phyloP scores from a whole-genome alignment of 2,797 vertebrate species.

The Brachyalestes nurse region DNA sequence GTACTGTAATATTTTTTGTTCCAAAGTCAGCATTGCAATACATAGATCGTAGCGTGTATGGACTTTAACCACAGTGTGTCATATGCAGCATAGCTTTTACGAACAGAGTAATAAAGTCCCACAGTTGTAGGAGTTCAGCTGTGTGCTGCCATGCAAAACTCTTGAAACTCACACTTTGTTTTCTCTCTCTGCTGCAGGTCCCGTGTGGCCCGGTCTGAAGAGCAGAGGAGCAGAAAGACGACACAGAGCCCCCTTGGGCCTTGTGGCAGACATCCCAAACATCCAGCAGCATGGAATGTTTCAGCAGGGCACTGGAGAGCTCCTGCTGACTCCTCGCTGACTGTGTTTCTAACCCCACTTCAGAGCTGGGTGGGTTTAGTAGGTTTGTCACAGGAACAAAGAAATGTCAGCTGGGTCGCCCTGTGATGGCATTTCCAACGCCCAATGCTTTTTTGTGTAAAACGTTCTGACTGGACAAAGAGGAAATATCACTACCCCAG shows the following conservation, averaged over 20 bases:
- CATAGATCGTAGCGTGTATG: not conserved
- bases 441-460: conserved; percentile 60
- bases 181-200: conserved; percentile 70
- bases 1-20: not conserved
- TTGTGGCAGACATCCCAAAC: conserved; percentile 69
- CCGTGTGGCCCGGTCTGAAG: conserved; percentile 64
- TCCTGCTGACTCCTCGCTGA: conserved; percentile 69
- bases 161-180: conserved; percentile 71
- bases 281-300: conserved; percentile 73
- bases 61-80: not conserved
- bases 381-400: conserved; percentile 41
- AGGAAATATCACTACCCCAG: conserved; percentile 42
- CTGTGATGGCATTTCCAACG: conserved; percentile 65
- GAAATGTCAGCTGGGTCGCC: conserved; percentile 66
- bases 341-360: conserved; percentile 59
- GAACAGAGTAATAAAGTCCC: not conserved
- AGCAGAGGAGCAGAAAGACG: conserved; percentile 70
- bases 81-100: not conserved
- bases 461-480: conserved; percentile 49
- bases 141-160: conserved; percentile 73
- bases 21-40: not conserved
- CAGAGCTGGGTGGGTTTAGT: conserved; percentile 45
- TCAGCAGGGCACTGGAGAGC: conserved; percentile 70
- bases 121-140: conserved; percentile 45
- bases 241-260: conserved; percentile 63